Conservation (phyloP, 2,113 vertebrate species). For the Falcunculus frontatus region DNA sequence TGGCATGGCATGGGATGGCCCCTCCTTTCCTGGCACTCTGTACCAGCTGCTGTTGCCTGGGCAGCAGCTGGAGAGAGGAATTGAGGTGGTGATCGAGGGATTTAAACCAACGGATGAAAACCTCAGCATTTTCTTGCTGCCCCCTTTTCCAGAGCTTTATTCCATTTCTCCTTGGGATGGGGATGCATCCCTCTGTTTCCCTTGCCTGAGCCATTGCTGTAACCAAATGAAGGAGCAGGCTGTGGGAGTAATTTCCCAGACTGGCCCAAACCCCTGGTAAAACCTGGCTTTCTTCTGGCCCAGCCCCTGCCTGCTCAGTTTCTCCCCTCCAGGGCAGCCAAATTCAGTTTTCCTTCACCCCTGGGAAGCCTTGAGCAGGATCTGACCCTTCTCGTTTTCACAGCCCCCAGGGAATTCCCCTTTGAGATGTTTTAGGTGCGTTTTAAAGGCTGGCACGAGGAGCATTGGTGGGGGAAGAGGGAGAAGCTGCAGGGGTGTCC, state of each 20-base stretch:
- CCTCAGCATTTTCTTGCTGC: neutral
- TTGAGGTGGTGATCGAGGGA: neutral
- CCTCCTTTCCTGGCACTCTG: neutral
- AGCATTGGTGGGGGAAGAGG: neutral
- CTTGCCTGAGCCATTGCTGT: neutral
- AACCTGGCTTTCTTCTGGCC: neutral
- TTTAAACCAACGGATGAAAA: neutral
- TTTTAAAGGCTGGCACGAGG: neutral
- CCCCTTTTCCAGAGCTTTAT: neutral
- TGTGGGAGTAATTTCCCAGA: neutral
- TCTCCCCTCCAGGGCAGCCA: neutral
- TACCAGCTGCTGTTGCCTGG: neutral
- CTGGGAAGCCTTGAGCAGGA: neutral
- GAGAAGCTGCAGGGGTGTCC: neutral
- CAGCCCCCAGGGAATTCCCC: neutral
- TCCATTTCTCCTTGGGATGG: neutral
- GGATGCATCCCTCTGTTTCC: neutral
- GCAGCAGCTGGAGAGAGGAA: neutral
- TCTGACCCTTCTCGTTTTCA: neutral
- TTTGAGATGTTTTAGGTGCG: neutral
- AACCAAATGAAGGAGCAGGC: neutral
- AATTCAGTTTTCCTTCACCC: neutral
- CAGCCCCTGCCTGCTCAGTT: neutral
- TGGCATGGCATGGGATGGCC: neutral
- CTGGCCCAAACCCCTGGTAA: neutral